phyloP scores from a whole-genome alignment of 2,797 vertebrate genomes.

The Cossypha dichroa region DNA sequence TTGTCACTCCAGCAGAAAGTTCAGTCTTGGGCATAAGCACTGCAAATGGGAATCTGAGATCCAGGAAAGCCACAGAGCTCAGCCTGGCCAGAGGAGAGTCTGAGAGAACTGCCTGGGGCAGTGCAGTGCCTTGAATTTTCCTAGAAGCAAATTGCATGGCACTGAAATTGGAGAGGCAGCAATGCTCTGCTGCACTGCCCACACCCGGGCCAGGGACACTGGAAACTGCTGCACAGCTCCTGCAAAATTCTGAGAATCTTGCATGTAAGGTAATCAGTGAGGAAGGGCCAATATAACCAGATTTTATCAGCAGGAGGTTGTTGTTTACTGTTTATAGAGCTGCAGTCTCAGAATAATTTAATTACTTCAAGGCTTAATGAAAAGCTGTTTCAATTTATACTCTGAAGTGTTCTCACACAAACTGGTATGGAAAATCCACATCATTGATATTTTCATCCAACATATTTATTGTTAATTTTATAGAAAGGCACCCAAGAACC shows the following conservation, averaged over 20 bases:
- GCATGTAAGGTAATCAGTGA: neutral
- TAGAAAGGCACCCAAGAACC: neutral
- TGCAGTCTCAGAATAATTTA: neutral
- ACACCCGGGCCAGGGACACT: neutral
- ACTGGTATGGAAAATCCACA: neutral
- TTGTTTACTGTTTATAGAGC: neutral
- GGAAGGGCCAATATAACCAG: neutral
- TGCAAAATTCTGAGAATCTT: neutral
- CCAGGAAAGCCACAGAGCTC: neutral
- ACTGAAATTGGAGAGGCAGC: slow-evolving; percentile 16
- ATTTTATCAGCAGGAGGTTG: neutral
- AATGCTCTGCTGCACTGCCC: neutral
- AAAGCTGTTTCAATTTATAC: neutral
- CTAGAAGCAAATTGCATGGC: slow-evolving; percentile 1
- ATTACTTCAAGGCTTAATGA: neutral
- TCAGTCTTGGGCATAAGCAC: neutral
- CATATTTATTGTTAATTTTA: neutral
- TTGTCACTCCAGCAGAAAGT: neutral
- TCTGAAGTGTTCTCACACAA: neutral
- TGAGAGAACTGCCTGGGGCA: neutral
- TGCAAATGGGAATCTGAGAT: neutral
- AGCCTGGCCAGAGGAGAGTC: neutral
- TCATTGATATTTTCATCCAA: neutral
- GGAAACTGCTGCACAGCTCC: neutral
- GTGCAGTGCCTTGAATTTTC: neutral